Conservation (phyloP, 2,888 invertebrate genomes). For the Epirrita christyi region DNA sequence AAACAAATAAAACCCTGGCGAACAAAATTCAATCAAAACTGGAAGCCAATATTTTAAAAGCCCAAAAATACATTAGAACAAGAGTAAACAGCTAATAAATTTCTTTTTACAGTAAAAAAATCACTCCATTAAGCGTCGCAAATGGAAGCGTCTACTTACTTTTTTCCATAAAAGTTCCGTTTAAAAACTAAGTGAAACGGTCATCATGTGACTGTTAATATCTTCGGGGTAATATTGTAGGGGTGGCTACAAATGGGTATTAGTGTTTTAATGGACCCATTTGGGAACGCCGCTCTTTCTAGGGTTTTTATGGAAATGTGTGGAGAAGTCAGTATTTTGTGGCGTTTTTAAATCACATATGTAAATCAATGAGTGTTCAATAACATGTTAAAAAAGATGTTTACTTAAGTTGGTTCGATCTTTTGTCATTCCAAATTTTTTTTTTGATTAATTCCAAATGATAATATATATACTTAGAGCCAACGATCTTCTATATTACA, state of each 20-base stretch:
- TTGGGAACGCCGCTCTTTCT: conserved; percentile 52
- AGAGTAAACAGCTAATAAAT: conserved; percentile 63
- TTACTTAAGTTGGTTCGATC: too few species aligned
- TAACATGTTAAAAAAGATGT: too few species aligned
- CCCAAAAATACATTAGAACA: conserved; percentile 61
- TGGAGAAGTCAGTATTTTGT: conserved; percentile 33
- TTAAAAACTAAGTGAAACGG: conserved; percentile 63
- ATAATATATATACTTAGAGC: too few species aligned
- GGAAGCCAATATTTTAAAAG: conserved; percentile 62
- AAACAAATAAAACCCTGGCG: conserved; percentile 32
- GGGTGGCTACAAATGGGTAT: conserved; percentile 68
- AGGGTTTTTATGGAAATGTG: conserved; percentile 48
- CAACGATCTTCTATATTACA: too few species aligned
- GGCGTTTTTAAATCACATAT: conserved; percentile 3
- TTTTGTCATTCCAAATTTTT: too few species aligned
- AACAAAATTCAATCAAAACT: conserved; percentile 42
- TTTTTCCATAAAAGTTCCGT: conserved; percentile 72
- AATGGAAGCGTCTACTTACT: conserved; percentile 70
- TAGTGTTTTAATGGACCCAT: conserved; percentile 74
- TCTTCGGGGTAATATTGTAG: conserved; percentile 37
- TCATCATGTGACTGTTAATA: conserved; percentile 47
- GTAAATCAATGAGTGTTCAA: neutral
- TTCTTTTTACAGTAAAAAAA: conserved; percentile 54
- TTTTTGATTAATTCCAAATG: too few species aligned
- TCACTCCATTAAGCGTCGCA: conserved; percentile 66